Conservation (phyloP, 2,113 vertebrate species). For the Corynorhinus townsendii region DNA sequence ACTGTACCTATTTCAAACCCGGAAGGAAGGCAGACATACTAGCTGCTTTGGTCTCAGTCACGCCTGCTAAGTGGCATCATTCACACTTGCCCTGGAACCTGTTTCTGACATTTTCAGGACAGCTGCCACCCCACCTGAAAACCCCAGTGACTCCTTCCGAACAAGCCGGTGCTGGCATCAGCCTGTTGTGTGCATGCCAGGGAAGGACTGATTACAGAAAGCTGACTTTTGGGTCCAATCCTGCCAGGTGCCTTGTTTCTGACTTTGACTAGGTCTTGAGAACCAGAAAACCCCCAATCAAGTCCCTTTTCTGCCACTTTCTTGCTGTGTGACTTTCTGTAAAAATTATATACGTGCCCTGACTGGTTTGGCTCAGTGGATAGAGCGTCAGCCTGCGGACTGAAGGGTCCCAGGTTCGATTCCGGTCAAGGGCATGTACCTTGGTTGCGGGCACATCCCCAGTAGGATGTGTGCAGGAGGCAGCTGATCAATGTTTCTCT, state of each 20-base stretch:
- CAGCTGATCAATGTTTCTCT: too few relatives aligned
- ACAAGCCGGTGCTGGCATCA: not conserved
- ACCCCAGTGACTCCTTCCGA: not conserved
- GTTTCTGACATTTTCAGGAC: not conserved
- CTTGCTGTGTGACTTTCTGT: not conserved
- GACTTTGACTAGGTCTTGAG: not conserved
- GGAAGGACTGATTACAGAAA: not conserved
- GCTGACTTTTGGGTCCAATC: not conserved
- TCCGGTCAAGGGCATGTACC: too few relatives aligned
- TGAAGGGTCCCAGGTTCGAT: too few relatives aligned
- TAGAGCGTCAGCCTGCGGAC: too few relatives aligned
- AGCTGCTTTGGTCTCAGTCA: not conserved
- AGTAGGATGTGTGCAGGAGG: too few relatives aligned
- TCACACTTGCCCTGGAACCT: not conserved
- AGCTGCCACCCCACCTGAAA: not conserved
- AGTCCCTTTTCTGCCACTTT: not conserved
- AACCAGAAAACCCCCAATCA: not conserved
- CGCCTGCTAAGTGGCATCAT: not conserved
- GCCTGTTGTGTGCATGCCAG: not conserved
- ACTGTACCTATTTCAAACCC: not conserved
- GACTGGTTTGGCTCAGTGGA: too few relatives aligned
- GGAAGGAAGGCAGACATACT: not conserved
- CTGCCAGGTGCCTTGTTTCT: not conserved
- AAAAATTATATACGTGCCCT: not conserved
- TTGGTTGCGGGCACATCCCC: too few relatives aligned